These are phyloP conservation scores for Dendropsophus ebraccatus DNA, from an alignment of 2,113 vertebrate species.

Conservation along the genomic window DNA sequence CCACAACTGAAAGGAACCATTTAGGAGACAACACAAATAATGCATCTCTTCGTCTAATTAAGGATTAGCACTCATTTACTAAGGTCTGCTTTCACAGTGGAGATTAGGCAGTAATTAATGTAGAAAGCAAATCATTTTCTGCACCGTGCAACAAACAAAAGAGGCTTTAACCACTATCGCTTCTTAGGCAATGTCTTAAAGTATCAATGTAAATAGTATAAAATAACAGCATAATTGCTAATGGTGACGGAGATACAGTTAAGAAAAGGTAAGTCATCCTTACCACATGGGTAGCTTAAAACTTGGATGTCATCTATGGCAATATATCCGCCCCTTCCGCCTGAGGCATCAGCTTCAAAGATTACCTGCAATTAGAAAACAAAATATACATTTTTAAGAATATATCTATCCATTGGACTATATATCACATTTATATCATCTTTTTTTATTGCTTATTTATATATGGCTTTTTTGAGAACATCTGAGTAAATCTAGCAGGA, in stretches of 20 bases:
- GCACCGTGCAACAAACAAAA: slow-evolving; percentile 33
- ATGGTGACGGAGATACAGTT: not conserved
- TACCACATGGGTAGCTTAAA: slow-evolving; percentile 97
- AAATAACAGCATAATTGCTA: slow-evolving; percentile 38
- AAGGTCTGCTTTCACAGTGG: slow-evolving; percentile 32
- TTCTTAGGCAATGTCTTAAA: slow-evolving; percentile 20
- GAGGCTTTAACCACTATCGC: slow-evolving; percentile 15
- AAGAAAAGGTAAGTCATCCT: slow-evolving; percentile 82
- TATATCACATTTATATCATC: too few relatives aligned
- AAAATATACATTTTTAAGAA: slow-evolving; percentile 68
- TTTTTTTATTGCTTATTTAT: too few relatives aligned
- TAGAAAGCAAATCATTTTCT: slow-evolving; percentile 54
- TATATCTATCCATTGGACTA: too few relatives aligned
- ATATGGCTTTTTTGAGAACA: too few relatives aligned
- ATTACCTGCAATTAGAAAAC: slow-evolving; percentile 86
- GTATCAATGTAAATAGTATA: slow-evolving; percentile 15
- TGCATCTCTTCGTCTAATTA: slow-evolving; percentile 44
- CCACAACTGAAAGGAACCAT: slow-evolving; percentile 42
- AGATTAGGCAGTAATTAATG: slow-evolving; percentile 57
- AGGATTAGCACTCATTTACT: slow-evolving; percentile 45
- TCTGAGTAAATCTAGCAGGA: too few relatives aligned
- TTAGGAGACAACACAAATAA: slow-evolving; percentile 47
- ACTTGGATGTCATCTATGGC: slow-evolving; percentile 98
- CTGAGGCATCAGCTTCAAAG: slow-evolving; percentile 95
- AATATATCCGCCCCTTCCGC: slow-evolving; percentile 91